Evolutionary conservation across 2,113 vertebrate genomes (phyloP).

Genomic region (Odobenus rosmarus): DNA sequence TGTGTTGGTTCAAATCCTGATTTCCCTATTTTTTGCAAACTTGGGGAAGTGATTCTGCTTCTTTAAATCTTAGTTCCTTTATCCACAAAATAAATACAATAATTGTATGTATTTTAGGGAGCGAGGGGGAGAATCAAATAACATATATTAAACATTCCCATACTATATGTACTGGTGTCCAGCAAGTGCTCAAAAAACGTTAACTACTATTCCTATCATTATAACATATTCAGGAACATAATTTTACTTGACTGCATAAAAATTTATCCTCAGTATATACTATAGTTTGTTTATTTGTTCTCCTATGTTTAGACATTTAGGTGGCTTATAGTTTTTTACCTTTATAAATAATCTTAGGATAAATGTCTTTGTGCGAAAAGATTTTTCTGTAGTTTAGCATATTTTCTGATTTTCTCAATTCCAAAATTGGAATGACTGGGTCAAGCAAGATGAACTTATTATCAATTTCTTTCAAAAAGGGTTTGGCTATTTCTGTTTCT

Average conservation of each 20-base stretch:
- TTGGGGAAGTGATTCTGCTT: not conserved
- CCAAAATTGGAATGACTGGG: not conserved
- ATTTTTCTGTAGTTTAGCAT: not conserved
- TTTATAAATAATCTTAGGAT: not conserved
- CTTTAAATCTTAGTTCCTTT: not conserved
- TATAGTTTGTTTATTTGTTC: not conserved
- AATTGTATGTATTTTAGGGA: not conserved
- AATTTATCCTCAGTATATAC: not conserved
- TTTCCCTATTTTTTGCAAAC: not conserved
- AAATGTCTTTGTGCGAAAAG: not conserved
- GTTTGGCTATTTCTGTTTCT: not conserved
- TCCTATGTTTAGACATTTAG: not conserved
- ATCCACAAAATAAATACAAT: not conserved
- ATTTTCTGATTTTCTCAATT: conserved; percentile 12
- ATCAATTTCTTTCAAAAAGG: not conserved
- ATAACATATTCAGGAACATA: conserved; percentile 17
- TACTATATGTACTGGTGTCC: not conserved
- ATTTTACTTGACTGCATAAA: not conserved
- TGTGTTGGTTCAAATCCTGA: not conserved
- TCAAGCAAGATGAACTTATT: not conserved
- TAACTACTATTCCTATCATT: not conserved
- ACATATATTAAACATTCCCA: not conserved
- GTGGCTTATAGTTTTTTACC: not conserved
- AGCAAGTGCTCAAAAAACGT: not conserved
- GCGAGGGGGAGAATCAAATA: not conserved